phyloP scores from a whole-genome alignment of 2,797 vertebrate genomes.

The Adrianichthys oophorus region DNA sequence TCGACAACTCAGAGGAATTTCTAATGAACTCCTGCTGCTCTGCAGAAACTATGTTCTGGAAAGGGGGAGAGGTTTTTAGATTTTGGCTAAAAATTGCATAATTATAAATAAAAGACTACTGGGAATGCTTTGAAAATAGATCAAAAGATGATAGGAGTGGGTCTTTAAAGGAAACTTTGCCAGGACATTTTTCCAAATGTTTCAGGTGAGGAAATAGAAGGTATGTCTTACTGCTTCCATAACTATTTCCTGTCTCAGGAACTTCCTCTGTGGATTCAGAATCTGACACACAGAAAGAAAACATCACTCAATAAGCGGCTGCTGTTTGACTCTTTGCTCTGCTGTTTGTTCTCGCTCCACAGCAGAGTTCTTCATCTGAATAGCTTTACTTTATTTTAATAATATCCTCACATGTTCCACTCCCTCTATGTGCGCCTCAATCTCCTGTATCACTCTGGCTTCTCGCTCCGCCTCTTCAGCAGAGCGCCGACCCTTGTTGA shows the following conservation, averaged over 20 bases:
- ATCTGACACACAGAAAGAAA: slow-evolving; percentile 75
- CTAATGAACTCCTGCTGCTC: too few species aligned
- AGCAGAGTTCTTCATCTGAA: not conserved
- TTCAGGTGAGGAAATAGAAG: not conserved
- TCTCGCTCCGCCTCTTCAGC: slow-evolving; percentile 95
- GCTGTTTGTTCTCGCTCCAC: too few species aligned
- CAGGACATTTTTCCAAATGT: not conserved
- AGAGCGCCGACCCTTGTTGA: slow-evolving; percentile 93
- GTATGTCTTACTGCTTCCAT: slow-evolving; percentile 89
- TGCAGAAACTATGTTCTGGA: too few species aligned
- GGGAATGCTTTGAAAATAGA: too few species aligned
- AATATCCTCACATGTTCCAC: slow-evolving; percentile 87
- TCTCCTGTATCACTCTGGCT: slow-evolving; percentile 94
- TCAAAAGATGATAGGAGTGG: too few species aligned
- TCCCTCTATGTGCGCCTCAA: slow-evolving; percentile 96
- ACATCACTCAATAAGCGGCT: not conserved
- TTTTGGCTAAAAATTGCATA: too few species aligned
- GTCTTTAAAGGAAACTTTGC: too few species aligned
- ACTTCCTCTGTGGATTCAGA: slow-evolving; percentile 91
- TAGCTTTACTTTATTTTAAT: not conserved
- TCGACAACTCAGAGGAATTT: too few species aligned
- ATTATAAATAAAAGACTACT: too few species aligned
- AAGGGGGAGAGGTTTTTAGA: too few species aligned
- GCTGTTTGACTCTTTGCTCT: too few species aligned
- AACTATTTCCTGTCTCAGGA: slow-evolving; percentile 97